A percentile compares a stretch with the other conserved stretches of the same genome.
phyloP scores from a whole-genome alignment of 1,140 invertebrate genomes.

The Lordiphosa clarofinis region DNA sequence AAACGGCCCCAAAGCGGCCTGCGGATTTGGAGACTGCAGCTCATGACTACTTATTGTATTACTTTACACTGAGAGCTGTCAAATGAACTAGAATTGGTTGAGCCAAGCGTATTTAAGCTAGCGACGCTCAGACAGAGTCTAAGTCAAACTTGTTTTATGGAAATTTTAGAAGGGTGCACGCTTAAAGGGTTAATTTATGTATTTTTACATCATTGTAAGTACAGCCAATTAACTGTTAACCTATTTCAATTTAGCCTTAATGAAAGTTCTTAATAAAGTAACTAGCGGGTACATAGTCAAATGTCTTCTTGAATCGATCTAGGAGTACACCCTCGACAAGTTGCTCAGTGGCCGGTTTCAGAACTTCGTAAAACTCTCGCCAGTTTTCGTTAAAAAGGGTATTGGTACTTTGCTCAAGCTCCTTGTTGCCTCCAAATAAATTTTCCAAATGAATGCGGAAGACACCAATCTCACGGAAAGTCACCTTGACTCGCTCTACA shows the following conservation, averaged over 20 bases:
- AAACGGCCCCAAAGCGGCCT: slow-evolving; percentile 26
- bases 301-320: slow-evolving; percentile 83
- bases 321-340: slow-evolving; percentile 84
- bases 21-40: slow-evolving; percentile 16
- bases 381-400: slow-evolving; percentile 65
- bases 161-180: not conserved
- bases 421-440: slow-evolving; percentile 56
- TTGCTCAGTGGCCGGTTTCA: slow-evolving; percentile 83
- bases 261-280: slow-evolving; percentile 62
- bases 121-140: slow-evolving; percentile 17
- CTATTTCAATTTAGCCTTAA: slow-evolving; percentile 1
- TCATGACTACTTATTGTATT: slow-evolving; percentile 41
- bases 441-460: slow-evolving; percentile 54
- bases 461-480: slow-evolving; percentile 51
- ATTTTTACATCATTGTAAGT: not conserved
- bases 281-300: slow-evolving; percentile 83
- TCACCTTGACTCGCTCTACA: slow-evolving; percentile 76
- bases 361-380: slow-evolving; percentile 74
- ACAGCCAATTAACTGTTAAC: too few species aligned
- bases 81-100: not conserved
- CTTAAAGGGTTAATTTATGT: slow-evolving; percentile 11
- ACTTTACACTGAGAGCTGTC: slow-evolving; percentile 1
- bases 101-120: not conserved
- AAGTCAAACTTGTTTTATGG: slow-evolving; percentile 12
- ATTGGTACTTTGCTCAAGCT: slow-evolving; percentile 62